Evolutionary conservation across 2,113 vertebrate genomes (phyloP), one percentile per base, ranked within the genome.

Genomic region (Podiceps cristatus): DNA sequence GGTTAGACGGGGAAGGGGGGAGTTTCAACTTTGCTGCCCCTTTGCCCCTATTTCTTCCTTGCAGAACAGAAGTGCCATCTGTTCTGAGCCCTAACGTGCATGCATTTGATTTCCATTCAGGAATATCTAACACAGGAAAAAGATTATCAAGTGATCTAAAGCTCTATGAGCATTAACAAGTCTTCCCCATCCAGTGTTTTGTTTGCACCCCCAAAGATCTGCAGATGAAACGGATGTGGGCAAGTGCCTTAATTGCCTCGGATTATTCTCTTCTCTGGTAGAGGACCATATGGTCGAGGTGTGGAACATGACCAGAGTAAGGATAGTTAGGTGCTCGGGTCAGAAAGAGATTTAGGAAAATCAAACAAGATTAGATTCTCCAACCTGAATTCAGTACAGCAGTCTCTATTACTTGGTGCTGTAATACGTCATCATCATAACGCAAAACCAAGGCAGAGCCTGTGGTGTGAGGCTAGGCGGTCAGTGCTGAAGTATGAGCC

Each of bases 31-130:
- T 88, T 95, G 79, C 79, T 96, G 94, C 93, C 94, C 95, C 91
- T 91, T 84, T 90, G 82, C 96, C 94, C 97, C 74, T 78, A 12
- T 96, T 89, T 97, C 95, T 97, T 94, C 96, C 89, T 96, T 81
- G 44, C 88, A 97, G 58, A 77, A 96, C 96, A 97, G 97, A 98
- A 97, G 96, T 97, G 64, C 98, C 98, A 98, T 98, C 98, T 98
- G 98, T 96, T 98, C 97, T 56, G 93, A 78, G 95, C 92, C 94
- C 95, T 91, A 86, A 90, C 73, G 86, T 64, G 80, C 90, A 94
- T 87, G 80, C 84, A 74, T 97, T 98, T 97, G 94, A 93, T 97
- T 98, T 80, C 93, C 97, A 96, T 98, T 98, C 97, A 93, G 83
- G 62, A 93, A 88, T 96, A 97, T 95, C 94, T 96, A 96, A 72